Base-by-base conservation (phyloP, 2,113 vertebrate genomes). In the Xerus inauris region DNA sequence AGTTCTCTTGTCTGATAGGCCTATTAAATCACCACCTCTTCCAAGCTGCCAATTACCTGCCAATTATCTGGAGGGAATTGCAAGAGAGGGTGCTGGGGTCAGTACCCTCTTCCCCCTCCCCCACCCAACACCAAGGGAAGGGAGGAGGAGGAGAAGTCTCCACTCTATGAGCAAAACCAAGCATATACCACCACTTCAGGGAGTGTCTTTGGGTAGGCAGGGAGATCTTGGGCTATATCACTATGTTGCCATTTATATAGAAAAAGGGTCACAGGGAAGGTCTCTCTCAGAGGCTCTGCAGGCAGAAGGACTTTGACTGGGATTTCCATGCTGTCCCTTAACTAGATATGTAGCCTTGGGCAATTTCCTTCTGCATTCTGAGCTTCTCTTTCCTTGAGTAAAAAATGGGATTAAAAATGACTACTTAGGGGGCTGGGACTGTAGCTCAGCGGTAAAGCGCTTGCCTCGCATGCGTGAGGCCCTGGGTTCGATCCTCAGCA, bases 21-120 rank as follows among this genome's bases (percentile, higher is more conserved):
- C 85, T 87, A 51, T 81, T 96, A 94, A 87, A 47, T 80, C 32
- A 72, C 86, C 54, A 62, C 42, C 67, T 95, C 51, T 69, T 89
- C 84, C n/a, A 42, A 54, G 65, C 57, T 77, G 79, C 57, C 82
- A 67, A 65, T 80, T 76, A 97, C 26, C 57, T 77, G 79, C 57
- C 82, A 67, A 65, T 80, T 76, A 97, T 30, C 26, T n/a, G 40
- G 14, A 90, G 45, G 35, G 71, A 89, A 77, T 47, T 69, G 12
- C 76, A 54, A 49, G 85, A 69, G n/a, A 14, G 57, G 73, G 59
- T 28, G 28, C 3, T 40, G 24, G 38, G 0, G 65, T 73, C 79
- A 72, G 79, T 30, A 12, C 16, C 38, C 54, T 49, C 45, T 59
- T 59, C 51, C 42, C 40, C 76, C 14, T 19, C 80, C 51, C 65